Evolutionary conservation across 2,797 vertebrate species (phyloP).

Genomic region (Lindbergichthys nudifrons): DNA sequence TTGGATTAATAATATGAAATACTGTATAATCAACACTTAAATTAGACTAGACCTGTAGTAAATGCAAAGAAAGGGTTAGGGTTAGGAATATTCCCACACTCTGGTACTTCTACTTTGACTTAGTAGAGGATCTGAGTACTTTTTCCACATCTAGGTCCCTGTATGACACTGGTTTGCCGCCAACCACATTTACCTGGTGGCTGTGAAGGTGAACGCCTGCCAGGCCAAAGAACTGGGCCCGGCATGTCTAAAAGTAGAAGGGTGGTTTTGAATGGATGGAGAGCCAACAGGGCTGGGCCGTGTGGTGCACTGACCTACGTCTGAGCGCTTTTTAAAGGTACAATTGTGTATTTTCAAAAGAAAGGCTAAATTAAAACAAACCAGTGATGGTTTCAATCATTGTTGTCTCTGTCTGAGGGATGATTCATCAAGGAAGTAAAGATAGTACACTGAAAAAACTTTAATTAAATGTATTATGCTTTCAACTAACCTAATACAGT

Average conservation of each 20-base stretch:
- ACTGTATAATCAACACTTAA: too few species aligned
- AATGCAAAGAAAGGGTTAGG: too few species aligned
- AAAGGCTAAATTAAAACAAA: conserved; percentile 67
- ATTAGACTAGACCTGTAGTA: too few species aligned
- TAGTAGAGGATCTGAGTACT: too few species aligned
- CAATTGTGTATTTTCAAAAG: conserved; percentile 72
- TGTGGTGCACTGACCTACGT: conserved; percentile 32
- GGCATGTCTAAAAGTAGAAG: conserved; percentile 61
- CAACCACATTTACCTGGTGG: conserved; percentile 62
- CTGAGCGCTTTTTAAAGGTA: conserved; percentile 57
- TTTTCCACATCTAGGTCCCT: background rate
- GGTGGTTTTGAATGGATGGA: conserved; percentile 38
- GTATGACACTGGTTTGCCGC: conserved; percentile 55
- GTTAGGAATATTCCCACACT: too few species aligned
- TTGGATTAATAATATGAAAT: too few species aligned
- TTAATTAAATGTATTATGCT: too few species aligned
- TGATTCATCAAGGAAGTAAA: conserved; percentile 56
- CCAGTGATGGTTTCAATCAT: conserved; percentile 45
- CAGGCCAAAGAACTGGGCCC: conserved; percentile 29
- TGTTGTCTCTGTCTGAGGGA: conserved; percentile 34
- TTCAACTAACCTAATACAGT: too few species aligned
- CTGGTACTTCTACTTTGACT: too few species aligned
- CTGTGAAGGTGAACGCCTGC: conserved; percentile 52
- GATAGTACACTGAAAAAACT: too few species aligned
- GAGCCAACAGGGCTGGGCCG: conserved; percentile 56